Conservation (phyloP, 92 coral and sea anemone species). For the Metridium senile region DNA sequence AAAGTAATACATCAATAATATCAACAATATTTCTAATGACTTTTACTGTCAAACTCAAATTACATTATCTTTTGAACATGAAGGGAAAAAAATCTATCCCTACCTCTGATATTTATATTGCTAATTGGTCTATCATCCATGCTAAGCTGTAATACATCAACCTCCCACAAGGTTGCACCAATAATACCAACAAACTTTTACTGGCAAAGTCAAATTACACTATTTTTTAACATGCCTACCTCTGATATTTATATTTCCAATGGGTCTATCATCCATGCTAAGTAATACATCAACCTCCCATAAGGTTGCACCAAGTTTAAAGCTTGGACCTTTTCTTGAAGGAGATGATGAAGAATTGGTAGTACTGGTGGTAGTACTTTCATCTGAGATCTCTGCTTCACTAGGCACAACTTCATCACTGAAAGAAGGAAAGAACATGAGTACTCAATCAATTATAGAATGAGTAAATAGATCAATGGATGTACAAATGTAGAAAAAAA, state of each 20-base stretch:
- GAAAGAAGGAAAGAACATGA: too few relatives aligned
- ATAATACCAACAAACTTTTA: too few relatives aligned
- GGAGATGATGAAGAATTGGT: slow-evolving; percentile 4
- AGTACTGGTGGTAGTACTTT: background rate
- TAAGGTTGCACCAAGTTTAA: slow-evolving; percentile 72
- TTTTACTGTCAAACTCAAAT: too few relatives aligned
- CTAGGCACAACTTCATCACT: slow-evolving; percentile 5
- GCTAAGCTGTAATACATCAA: slow-evolving; percentile 71
- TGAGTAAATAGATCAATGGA: too few relatives aligned
- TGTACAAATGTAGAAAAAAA: too few relatives aligned
- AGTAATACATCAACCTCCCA: slow-evolving; percentile 78
- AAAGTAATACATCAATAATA: too few relatives aligned
- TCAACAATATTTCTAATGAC: too few relatives aligned
- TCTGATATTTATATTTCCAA: slow-evolving; percentile 62
- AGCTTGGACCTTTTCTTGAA: slow-evolving; percentile 37
- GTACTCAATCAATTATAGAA: too few relatives aligned
- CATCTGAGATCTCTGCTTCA: background rate
- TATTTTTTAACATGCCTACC: too few relatives aligned
- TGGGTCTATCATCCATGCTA: slow-evolving; percentile 35
- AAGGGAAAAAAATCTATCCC: too few relatives aligned
- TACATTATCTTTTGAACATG: too few relatives aligned
- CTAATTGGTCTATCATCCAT: slow-evolving; percentile 49
- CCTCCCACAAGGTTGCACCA: slow-evolving; percentile 68
- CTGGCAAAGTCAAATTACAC: too few relatives aligned
- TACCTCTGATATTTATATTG: slow-evolving; percentile 60